These are phyloP conservation scores for Thamnophis elegans DNA, from an alignment of 2,797 vertebrate genomes.

Conservation along the genomic window DNA sequence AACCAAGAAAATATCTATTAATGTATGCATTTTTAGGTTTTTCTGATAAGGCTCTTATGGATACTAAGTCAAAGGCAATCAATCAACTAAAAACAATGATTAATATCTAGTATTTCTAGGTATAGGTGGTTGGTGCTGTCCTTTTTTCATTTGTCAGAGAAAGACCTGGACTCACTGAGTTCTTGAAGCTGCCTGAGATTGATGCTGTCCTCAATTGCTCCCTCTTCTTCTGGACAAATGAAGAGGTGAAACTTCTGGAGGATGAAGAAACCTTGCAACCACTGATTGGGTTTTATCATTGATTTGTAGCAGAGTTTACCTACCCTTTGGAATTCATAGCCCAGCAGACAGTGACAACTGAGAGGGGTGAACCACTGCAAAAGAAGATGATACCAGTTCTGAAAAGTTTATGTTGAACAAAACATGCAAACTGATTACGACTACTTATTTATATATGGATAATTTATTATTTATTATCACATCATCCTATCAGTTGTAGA, in stretches of 20 bases:
- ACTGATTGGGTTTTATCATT: conserved; percentile 87
- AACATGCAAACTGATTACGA: background rate
- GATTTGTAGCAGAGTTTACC: conserved; percentile 88
- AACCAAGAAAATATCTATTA: background rate
- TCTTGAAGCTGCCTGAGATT: conserved; percentile 94
- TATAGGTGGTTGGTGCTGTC: background rate
- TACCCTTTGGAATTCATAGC: conserved; percentile 87
- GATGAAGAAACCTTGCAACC: conserved; percentile 91
- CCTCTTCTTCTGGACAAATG: conserved; percentile 86
- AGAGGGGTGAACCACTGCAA: conserved; percentile 81
- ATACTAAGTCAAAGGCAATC: background rate
- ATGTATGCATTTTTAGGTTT: background rate
- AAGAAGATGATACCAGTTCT: background rate
- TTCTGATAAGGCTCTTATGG: background rate
- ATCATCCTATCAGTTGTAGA: background rate
- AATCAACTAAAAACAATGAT: background rate
- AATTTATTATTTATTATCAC: background rate
- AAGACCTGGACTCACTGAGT: conserved; percentile 82
- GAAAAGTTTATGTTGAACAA: background rate
- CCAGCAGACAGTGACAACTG: conserved; percentile 91
- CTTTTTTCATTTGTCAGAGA: background rate
- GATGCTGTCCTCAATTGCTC: conserved; percentile 89
- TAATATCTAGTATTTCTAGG: background rate
- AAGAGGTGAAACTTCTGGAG: conserved; percentile 95
- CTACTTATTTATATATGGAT: background rate